Percentiles rank a stretch among this genome's conserved stretches.
phyloP scores from a whole-genome alignment of 1,140 invertebrate genomes.

The Xylocopa sonorina region DNA sequence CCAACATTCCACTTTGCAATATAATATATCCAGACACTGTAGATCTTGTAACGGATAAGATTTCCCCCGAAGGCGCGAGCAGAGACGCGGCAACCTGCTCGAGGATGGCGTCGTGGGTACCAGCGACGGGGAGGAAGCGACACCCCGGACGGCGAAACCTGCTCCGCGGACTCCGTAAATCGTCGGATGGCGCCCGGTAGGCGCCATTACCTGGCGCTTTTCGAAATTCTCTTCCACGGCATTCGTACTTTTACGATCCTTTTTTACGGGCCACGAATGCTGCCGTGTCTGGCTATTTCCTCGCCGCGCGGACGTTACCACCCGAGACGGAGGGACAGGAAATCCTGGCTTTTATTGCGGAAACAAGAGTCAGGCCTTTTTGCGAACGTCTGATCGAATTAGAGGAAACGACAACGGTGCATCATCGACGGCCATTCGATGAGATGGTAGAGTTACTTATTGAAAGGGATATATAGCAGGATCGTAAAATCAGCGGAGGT shows the following conservation, averaged over 20 bases:
- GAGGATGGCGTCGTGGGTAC: conserved; percentile 1
- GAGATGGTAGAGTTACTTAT: no score
- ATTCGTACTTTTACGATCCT: conserved; percentile 29
- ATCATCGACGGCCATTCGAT: no score
- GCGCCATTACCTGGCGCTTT: conserved; percentile 46
- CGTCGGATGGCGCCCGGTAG: conserved; percentile 26
- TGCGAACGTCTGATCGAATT: background rate
- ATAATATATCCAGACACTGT: background rate
- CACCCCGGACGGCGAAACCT: conserved; percentile 16
- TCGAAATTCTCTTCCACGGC: conserved; percentile 37
- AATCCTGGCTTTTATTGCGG: conserved; percentile 14
- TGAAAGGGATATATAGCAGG: no score
- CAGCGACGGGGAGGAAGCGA: conserved; percentile 21
- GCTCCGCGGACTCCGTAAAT: conserved; percentile 37
- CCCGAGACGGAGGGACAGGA: background rate
- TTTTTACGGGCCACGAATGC: conserved; percentile 18
- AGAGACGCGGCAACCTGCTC: conserved; percentile 17
- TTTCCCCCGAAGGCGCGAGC: conserved; percentile 8
- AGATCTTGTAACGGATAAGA: conserved; percentile 5
- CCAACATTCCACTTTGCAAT: background rate
- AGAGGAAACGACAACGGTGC: background rate
- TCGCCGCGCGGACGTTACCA: no score
- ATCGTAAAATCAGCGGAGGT: no score
- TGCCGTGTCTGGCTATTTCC: background rate
- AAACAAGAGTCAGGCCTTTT: background rate